Base-by-base conservation (phyloP, 2,888 invertebrate genomes). In the Psylliodes chrysocephalus region DNA sequence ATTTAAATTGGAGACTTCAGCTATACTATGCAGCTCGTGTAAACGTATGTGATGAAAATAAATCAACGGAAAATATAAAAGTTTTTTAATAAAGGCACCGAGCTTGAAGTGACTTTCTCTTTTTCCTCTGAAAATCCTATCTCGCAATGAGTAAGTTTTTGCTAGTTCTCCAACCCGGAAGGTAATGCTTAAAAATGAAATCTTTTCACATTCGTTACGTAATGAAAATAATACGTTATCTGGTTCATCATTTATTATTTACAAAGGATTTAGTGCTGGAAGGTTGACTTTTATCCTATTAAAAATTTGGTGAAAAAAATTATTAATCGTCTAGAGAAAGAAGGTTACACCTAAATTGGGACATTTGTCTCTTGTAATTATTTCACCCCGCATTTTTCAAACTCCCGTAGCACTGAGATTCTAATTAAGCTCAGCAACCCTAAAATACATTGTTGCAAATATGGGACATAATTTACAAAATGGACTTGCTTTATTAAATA, bases 341-440 rank as follows among this genome's bases (percentile, higher is more conserved):
- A 68, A 68, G 55, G 61, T 66, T 64, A 64, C 64, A 64, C 62
- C 56, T 60, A 64, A 68, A 68, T 64, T 64, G 55, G 56, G 28
- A 42, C 59, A 68, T 68, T 68, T 68, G 66, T 68, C 68, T 64
- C 51, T 40, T 49, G 64, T 64, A 68, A 68, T 68, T 68, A 62
- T 66, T 66, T 62, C 33, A 57, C 51, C 55, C 59, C n/a, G 38
- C 52, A 61, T 68, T 68, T 66, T 66, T 68, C 63, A 66, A n/a
- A 46, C 60, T 59, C 66, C 53, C 61, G 56, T 64, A 60, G 64
- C 63, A 63, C 64, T 15, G 61, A 59, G 51, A 44, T 19, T 38
- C 40, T 53, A 54, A 66, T 66, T 62, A 59, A 59, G 28, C 59
- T 49, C 17, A 5, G 59, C 35, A 30, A 49, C 49, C 40, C 49